Percentiles rank a stretch among this genome's conserved stretches.
These are phyloP conservation scores for Manis pentadactyla DNA, from an alignment of 2,797 vertebrate genomes.

Conservation along the genomic window DNA sequence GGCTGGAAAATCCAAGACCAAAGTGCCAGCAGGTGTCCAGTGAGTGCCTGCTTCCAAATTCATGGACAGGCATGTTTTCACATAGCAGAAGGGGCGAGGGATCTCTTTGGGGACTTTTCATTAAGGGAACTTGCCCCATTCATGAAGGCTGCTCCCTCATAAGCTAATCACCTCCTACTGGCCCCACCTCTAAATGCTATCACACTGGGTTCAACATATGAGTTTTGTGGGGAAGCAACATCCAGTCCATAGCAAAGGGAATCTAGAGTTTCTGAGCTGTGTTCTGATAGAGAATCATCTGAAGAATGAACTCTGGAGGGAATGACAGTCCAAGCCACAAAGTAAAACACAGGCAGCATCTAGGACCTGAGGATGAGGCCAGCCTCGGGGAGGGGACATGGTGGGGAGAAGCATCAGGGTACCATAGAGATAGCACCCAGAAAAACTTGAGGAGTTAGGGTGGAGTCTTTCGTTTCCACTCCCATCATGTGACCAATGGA, in stretches of 20 bases:
- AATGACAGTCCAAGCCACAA: background rate
- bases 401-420: background rate
- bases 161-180: background rate
- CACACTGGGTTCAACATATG: background rate
- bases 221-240: background rate
- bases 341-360: constrained; percentile 14
- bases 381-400: background rate
- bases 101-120: background rate
- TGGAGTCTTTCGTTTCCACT: background rate
- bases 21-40: background rate
- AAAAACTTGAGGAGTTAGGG: background rate
- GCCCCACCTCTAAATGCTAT: background rate
- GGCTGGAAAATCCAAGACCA: background rate
- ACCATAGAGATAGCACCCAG: background rate
- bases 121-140: background rate
- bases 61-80: background rate
- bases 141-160: background rate
- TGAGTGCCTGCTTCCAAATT: background rate
- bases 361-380: background rate
- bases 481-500: background rate
- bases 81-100: background rate
- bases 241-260: background rate
- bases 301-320: background rate
- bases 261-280: background rate
- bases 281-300: background rate